Base-by-base conservation (phyloP, 2,797 vertebrate genomes). In the Pseudochromis fuscus region DNA sequence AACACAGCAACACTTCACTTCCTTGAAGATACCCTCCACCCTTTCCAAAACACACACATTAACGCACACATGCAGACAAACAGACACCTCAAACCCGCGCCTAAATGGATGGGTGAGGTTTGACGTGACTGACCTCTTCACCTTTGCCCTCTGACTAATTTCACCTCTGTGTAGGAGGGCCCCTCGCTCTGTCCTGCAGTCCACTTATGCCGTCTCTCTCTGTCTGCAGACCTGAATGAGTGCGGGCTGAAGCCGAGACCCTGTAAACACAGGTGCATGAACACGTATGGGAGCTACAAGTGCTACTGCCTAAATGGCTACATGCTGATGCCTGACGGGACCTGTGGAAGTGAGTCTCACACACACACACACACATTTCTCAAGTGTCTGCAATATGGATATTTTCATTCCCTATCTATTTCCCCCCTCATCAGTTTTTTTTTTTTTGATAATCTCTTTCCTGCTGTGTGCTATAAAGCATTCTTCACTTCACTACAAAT, bases 251-350 rank as follows among this genome's bases (percentile, higher is more conserved):
- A 97, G 92, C 97, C 97, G 0, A 92, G 97, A 71, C 97, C 95
- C 0, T 99, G 97, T 89, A 98, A 98, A 74, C 95, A 97, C 92
- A 94, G 97, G 33, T 99, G 98, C 87, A 96, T 99, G 96, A 99
- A 99, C 84, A 97, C 96, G 0, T 95, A 93, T 0, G 97, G 97
- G 88, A 98, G 97, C 90, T 99, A 96, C 95, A 98, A 98, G 89
- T 99, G 98, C 93, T 99, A 97, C 94, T 99, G 98, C 74, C 94
- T 97, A 51, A 96, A 94, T 0, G 97, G 97, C 64, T 96, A 96
- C 92, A 97, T 97, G 96, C 94, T 96, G 16, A 92, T 96, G 96
- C 93, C 95, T 21, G 97, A 99, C 10, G 97, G 97, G 82, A 96
- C 94, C 4, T 99, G 98, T 94, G 96, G 95, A 79, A 96, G 98